Evolutionary conservation across 2,797 vertebrate species (phyloP), one percentile per base, ranked within the genome.

Genomic region (Sebastes goodei): DNA sequence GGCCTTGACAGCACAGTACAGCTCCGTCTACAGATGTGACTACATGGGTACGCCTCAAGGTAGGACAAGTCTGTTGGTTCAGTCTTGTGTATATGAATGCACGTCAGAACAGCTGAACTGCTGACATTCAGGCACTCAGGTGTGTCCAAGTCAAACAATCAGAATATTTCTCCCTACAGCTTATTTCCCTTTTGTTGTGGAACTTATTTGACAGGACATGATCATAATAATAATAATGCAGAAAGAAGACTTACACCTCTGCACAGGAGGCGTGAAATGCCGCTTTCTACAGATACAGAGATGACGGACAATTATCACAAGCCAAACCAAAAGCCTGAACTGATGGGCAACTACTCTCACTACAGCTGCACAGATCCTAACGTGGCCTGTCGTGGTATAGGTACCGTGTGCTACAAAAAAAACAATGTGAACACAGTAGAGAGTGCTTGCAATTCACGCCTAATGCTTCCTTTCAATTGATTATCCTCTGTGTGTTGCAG

Each of bases 21-120:
- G 81, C 82, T 96, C 96, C 35, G 90, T 85, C 30, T 97, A 96
- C 77, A 91, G 74, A 70, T 89, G 86, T 74, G 96, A 97, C 85
- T 97, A 95, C 90, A 88, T 95, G 85, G 92, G 95, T 46, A 71
- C 77, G 78, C 85, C 86, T 56, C 90, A 94, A 95, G 95, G 96
- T 97, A 89, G 3, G 62, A 71, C 59, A 42, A 38, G 59, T 35
- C 78, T 35, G 56, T 67, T 64, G 14, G 15, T 25, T 80, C 7
- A 60, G 33, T 69, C 35, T 66, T 17, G 7, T 25, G 23, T 71
- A 17, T 14, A n/a, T 57, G 11, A 67, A 69, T 74, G 23, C 30
- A 61, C 5, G 27, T 64, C 60, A 59, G 29, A 60, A 63, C 32
- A 21, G 35, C 69, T 75, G 25, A 85, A 69, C 14, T 49, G 32